These are phyloP conservation scores for Anableps anableps DNA, from an alignment of 2,797 vertebrate genomes.

Conservation along the genomic window DNA sequence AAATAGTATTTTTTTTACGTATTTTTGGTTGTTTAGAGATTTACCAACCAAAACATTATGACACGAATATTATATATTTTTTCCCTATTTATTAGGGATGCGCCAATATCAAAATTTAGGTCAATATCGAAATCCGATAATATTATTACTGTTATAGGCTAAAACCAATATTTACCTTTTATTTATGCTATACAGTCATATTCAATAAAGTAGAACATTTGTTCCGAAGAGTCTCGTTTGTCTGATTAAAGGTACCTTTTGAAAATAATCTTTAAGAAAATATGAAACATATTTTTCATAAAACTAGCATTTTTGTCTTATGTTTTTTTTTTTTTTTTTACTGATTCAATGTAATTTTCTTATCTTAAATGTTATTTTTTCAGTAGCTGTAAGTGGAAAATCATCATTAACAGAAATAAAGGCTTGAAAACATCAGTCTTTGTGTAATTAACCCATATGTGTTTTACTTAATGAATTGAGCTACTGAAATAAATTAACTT, in stretches of 20 bases:
- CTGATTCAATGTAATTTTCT: neutral
- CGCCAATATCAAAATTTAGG: neutral
- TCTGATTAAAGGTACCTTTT: neutral
- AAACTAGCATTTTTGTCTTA: neutral
- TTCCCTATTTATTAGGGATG: neutral
- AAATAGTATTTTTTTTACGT: no score
- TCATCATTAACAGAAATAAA: neutral
- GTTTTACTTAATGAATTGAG: neutral
- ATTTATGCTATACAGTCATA: neutral
- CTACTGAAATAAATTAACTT: no score
- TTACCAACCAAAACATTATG: neutral
- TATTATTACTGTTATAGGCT: neutral
- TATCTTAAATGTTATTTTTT: neutral
- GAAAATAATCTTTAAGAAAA: neutral
- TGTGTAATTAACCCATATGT: neutral
- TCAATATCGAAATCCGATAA: neutral
- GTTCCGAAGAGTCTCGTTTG: neutral
- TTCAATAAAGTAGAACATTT: neutral
- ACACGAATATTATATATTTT: neutral
- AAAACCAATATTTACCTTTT: neutral
- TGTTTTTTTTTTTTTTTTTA: neutral
- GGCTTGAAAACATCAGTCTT: neutral
- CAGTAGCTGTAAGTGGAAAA: neutral
- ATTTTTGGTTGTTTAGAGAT: neutral
- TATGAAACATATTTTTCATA: neutral